Percentiles rank a stretch among this genome's conserved stretches.
phyloP scores from a whole-genome alignment of 2,113 vertebrate species.

The Chamaetylas fuelleborni region DNA sequence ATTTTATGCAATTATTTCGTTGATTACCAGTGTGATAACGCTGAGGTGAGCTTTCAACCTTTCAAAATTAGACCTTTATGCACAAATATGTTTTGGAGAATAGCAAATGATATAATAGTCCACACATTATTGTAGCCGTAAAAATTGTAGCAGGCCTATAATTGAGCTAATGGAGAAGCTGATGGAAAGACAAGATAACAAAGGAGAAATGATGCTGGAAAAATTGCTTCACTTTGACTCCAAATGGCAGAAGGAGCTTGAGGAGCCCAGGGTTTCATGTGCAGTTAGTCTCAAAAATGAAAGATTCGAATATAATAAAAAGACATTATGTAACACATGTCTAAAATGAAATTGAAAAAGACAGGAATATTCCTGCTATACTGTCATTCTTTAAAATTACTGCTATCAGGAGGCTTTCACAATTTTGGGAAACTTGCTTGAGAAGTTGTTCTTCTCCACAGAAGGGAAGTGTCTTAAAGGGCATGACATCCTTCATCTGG shows the following conservation, averaged over 20 bases:
- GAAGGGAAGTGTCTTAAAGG: slow-evolving; percentile 5
- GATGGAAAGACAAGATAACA: slow-evolving; percentile 63
- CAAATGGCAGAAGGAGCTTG: slow-evolving; percentile 36
- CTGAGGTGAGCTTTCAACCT: slow-evolving; percentile 57
- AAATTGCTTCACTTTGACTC: slow-evolving; percentile 65
- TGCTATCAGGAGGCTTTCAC: slow-evolving; percentile 31
- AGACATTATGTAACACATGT: slow-evolving; percentile 13
- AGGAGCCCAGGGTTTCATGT: slow-evolving; percentile 39
- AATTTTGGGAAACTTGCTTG: slow-evolving; percentile 23
- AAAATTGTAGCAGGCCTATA: slow-evolving; percentile 29
- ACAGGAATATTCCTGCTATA: neutral
- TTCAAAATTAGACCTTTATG: slow-evolving; percentile 55
- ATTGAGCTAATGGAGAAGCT: slow-evolving; percentile 57
- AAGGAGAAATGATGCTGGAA: slow-evolving; percentile 60
- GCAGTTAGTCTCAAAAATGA: slow-evolving; percentile 32
- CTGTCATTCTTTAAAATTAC: slow-evolving; percentile 50
- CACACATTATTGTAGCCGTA: neutral
- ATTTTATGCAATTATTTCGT: slow-evolving; percentile 63
- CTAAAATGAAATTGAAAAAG: slow-evolving; percentile 14
- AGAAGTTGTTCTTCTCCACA: neutral
- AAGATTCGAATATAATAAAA: slow-evolving; percentile 40
- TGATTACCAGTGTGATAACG: slow-evolving; percentile 63
- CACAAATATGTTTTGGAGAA: slow-evolving; percentile 53
- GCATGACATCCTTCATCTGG: neutral
- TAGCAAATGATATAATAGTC: slow-evolving; percentile 48